phyloP scores from a whole-genome alignment of 2,888 invertebrate genomes.

The Chloroclystis v-ata region DNA sequence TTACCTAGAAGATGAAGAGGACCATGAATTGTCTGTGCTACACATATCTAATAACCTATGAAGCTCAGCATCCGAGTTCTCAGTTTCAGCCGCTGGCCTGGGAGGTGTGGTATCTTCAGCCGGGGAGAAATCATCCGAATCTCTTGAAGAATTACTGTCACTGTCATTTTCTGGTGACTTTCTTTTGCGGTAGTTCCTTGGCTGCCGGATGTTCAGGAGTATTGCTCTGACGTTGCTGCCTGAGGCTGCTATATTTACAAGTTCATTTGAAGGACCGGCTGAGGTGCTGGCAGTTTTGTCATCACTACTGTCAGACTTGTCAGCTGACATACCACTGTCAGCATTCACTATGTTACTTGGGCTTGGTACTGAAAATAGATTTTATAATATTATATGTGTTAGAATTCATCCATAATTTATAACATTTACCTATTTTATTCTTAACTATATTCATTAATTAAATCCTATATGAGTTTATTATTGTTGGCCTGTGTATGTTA shows the following conservation, averaged over 20 bases:
- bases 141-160: conserved; percentile 59
- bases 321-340: conserved; percentile 68
- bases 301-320: conserved; percentile 71
- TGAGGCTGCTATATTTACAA: conserved; percentile 58
- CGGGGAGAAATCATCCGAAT: conserved; percentile 62
- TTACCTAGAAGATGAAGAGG: conserved; percentile 11
- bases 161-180: conserved; percentile 62
- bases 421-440: no score
- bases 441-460: no score
- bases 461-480: no score
- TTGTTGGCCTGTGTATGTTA: no score
- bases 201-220: conserved; percentile 54
- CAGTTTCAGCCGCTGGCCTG: not conserved
- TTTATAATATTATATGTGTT: not conserved
- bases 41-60: conserved; percentile 41
- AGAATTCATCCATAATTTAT: no score
- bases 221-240: conserved; percentile 59
- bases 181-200: conserved; percentile 63
- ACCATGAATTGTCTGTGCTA: conserved; percentile 36
- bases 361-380: conserved; percentile 36
- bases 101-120: conserved; percentile 37
- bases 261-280: conserved; percentile 55
- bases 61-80: conserved; percentile 24
- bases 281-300: conserved; percentile 43
- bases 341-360: conserved; percentile 58